A percentile compares a stretch with the other conserved stretches of the same genome.
phyloP scores from a whole-genome alignment of 2,113 vertebrate species.

The Ciconia maguari region DNA sequence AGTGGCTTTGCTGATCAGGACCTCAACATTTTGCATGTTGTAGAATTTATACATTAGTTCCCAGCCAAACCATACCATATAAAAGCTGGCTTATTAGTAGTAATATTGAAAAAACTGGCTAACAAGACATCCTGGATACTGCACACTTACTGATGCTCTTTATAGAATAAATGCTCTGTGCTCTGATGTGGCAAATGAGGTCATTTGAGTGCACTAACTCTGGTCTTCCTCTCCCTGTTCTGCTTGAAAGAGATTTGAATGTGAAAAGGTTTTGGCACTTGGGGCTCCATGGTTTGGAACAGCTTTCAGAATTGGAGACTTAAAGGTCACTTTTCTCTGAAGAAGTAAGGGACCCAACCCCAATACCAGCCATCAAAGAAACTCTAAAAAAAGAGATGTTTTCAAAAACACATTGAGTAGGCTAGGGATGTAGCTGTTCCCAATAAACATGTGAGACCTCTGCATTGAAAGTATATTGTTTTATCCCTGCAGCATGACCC shows the following conservation, averaged over 20 bases:
- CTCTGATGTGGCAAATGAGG: constrained; percentile 69
- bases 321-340: constrained; percentile 60
- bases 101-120: constrained; percentile 17
- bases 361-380: constrained; percentile 41
- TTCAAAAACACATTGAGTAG: neutral
- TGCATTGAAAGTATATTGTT: neutral
- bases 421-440: neutral
- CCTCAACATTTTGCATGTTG: neutral
- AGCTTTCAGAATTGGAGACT: neutral
- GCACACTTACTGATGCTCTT: constrained; percentile 34
- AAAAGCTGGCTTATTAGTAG: constrained; percentile 10
- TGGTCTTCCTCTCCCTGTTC: constrained; percentile 40
- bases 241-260: constrained; percentile 61
- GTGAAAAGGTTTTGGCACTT: constrained; percentile 60
- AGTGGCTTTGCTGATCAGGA: neutral
- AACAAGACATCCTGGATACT: constrained; percentile 18
- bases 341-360: constrained; percentile 16
- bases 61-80: constrained; percentile 26
- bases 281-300: constrained; percentile 45
- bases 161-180: constrained; percentile 44
- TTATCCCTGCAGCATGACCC: neutral
- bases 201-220: constrained; percentile 55
- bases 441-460: neutral
- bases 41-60: neutral
- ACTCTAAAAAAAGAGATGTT: neutral